Conservation (phyloP, 2,797 vertebrate genomes). For the Siniperca scherzeri region DNA sequence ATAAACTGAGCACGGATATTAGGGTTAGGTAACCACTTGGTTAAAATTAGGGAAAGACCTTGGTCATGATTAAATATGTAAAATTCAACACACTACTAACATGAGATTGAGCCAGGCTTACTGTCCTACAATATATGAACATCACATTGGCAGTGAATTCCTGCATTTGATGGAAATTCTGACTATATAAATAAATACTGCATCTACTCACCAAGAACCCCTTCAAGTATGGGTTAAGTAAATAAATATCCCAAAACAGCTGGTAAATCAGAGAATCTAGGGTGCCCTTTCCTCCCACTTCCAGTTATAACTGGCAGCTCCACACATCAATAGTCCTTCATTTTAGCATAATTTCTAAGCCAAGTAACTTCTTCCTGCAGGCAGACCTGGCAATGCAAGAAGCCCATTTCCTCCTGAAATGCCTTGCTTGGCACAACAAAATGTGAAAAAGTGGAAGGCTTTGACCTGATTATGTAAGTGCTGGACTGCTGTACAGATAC, state of each 20-base stretch:
- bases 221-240: background rate
- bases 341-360: conserved; percentile 33
- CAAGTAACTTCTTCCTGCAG: conserved; percentile 44
- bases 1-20: too few relatives aligned
- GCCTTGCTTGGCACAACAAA: conserved; percentile 39
- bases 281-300: conserved; percentile 39
- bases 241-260: conserved; percentile 35
- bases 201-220: background rate
- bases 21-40: too few relatives aligned
- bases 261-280: conserved; percentile 32
- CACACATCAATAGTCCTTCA: conserved; percentile 42
- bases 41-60: too few relatives aligned
- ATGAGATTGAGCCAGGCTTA: too few relatives aligned
- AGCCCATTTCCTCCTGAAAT: conserved; percentile 40
- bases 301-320: conserved; percentile 32
- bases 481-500: conserved; percentile 8
- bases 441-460: conserved; percentile 33
- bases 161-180: too few relatives aligned
- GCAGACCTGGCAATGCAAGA: conserved; percentile 41
- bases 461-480: conserved; percentile 61
- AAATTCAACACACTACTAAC: too few relatives aligned
- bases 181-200: background rate
- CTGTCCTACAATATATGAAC: too few relatives aligned
- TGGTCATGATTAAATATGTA: too few relatives aligned
- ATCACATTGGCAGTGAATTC: too few relatives aligned